Conservation (phyloP, 2,113 vertebrate genomes). For the Typhlomys cinereus region DNA sequence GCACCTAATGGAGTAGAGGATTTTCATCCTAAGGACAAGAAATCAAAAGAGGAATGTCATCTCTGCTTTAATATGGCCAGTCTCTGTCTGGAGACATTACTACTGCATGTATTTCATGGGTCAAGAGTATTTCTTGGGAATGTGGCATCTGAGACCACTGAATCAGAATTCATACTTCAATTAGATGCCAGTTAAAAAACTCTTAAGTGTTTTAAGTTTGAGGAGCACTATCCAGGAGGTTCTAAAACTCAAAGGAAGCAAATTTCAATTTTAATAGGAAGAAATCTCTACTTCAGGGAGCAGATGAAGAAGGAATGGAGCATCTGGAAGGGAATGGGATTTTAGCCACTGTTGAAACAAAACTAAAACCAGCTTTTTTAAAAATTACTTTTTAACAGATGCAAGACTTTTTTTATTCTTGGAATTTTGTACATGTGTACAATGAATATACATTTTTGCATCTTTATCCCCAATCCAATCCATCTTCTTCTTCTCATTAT, state of each 20-base stretch:
- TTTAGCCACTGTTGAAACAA: background rate
- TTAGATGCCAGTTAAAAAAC: background rate
- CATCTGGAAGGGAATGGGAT: background rate
- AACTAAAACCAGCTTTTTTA: background rate
- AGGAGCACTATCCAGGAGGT: background rate
- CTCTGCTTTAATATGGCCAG: background rate
- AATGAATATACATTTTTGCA: too few species aligned
- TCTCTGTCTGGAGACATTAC: background rate
- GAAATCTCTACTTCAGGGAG: background rate
- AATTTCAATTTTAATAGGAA: background rate
- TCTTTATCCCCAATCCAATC: too few species aligned
- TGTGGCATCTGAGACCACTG: background rate
- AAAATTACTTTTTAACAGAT: too few species aligned
- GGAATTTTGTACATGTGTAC: too few species aligned
- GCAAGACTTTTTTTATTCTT: too few species aligned
- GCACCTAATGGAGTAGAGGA: background rate
- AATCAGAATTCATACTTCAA: background rate
- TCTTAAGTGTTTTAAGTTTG: background rate
- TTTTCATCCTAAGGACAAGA: background rate
- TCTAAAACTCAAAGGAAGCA: background rate
- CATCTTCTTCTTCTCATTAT: too few species aligned
- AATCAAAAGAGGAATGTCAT: background rate
- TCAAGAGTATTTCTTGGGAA: background rate
- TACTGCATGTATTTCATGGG: background rate
- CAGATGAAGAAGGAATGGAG: background rate